Conservation (phyloP, 2,888 invertebrate species). For the Melanotus villosus region DNA sequence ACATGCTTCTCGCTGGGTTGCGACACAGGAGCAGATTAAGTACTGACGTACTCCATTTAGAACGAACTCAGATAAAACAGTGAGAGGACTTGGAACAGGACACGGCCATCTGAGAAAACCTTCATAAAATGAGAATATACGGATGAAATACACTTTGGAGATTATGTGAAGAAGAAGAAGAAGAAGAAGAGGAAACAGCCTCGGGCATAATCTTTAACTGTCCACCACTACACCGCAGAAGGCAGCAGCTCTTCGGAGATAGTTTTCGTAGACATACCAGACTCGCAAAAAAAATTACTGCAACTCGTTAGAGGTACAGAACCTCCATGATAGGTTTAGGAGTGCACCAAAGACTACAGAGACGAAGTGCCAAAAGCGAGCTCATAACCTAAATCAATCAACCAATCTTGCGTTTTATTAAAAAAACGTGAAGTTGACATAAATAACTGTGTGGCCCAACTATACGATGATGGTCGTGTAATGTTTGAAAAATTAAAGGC, state of each 20-base stretch:
- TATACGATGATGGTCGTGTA: too few relatives aligned
- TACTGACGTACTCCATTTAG: background rate
- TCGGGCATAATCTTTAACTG: background rate
- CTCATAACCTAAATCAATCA: too few relatives aligned
- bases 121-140: background rate
- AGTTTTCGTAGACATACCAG: too few relatives aligned
- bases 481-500: too few relatives aligned
- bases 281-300: too few relatives aligned
- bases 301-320: too few relatives aligned
- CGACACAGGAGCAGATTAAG: background rate
- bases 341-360: too few relatives aligned
- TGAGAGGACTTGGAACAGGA: background rate
- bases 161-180: background rate
- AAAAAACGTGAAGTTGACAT: too few relatives aligned
- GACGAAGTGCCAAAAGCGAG: too few relatives aligned
- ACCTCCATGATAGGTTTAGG: too few relatives aligned
- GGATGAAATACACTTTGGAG: background rate
- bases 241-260: background rate
- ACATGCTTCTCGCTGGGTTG: constrained; percentile 1
- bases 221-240: background rate
- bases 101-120: background rate
- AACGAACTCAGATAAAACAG: background rate
- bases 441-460: too few relatives aligned
- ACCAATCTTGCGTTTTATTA: too few relatives aligned
- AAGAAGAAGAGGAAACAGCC: background rate